These are phyloP conservation scores for Acyrthosiphon pisum DNA, from an alignment of 1,140 invertebrate species.

Conservation along the genomic window DNA sequence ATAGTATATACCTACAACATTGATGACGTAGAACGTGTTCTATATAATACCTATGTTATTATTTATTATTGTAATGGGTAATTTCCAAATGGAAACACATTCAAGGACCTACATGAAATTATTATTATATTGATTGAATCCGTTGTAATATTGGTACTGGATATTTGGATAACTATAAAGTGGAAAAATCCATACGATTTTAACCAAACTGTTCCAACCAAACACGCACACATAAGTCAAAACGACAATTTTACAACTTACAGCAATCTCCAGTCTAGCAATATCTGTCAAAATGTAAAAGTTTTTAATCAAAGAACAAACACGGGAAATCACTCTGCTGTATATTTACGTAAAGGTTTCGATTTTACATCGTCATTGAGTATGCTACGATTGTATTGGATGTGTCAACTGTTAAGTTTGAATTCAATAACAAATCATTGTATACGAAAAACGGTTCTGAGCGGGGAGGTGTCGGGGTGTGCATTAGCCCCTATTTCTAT, in stretches of 20 bases:
- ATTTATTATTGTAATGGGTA: background rate
- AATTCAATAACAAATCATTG: background rate
- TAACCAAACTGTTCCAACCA: background rate
- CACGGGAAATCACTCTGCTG: background rate
- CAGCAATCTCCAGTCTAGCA: too few species aligned
- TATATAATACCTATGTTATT: background rate
- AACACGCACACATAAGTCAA: background rate
- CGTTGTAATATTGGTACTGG: too few species aligned
- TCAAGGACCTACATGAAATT: too few species aligned
- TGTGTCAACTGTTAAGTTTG: background rate
- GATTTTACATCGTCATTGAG: background rate
- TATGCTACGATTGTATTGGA: background rate
- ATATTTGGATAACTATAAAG: too few species aligned
- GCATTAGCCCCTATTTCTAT: background rate
- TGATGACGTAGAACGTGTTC: slow-evolving; percentile 1
- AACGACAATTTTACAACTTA: background rate
- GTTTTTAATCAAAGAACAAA: background rate
- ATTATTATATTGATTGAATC: too few species aligned
- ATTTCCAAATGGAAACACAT: too few species aligned
- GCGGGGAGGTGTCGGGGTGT: background rate
- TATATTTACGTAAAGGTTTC: background rate
- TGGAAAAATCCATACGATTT: background rate
- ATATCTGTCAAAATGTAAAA: background rate
- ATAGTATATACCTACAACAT: too few species aligned
- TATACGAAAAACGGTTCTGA: background rate